Percentiles rank a stretch among this genome's conserved stretches.
Conservation (phyloP, 2,888 invertebrate species). For the Minunthozetes semirufus region DNA sequence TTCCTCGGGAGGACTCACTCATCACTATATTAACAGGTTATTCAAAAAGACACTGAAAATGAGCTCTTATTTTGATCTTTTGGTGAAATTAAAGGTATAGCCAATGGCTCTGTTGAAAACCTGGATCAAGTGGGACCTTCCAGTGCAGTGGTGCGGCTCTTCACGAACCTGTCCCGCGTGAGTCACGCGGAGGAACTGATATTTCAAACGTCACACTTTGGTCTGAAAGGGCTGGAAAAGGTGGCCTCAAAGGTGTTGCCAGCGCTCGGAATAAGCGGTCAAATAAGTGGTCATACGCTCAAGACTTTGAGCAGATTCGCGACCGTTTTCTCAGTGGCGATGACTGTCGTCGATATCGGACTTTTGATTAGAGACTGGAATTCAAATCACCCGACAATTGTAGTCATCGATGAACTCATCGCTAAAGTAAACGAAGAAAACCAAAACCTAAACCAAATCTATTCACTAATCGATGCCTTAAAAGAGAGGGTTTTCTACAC, state of each 20-base stretch:
- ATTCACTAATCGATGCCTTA: not conserved
- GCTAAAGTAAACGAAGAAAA: not conserved
- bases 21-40: not conserved
- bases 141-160: too few species aligned
- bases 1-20: not conserved
- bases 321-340: not conserved
- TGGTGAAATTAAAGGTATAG: too few species aligned
- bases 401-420: not conserved
- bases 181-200: not conserved
- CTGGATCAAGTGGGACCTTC: too few species aligned
- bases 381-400: not conserved
- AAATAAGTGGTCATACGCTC: not conserved
- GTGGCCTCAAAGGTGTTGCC: not conserved
- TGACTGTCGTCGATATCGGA: not conserved
- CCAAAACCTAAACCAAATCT: not conserved
- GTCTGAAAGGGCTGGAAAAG: not conserved
- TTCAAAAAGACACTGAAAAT: too few species aligned
- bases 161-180: too few species aligned
- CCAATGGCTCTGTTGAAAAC: too few species aligned
- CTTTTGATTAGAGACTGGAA: not conserved
- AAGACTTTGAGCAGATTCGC: not conserved
- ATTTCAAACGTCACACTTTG: not conserved
- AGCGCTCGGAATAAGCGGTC: not conserved
- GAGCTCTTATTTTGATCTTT: too few species aligned
- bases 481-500: not conserved